Percentiles rank a stretch among this genome's conserved stretches.
phyloP scores from a whole-genome alignment of 2,113 vertebrate genomes.

The Rhynchopsitta pachyrhyncha region DNA sequence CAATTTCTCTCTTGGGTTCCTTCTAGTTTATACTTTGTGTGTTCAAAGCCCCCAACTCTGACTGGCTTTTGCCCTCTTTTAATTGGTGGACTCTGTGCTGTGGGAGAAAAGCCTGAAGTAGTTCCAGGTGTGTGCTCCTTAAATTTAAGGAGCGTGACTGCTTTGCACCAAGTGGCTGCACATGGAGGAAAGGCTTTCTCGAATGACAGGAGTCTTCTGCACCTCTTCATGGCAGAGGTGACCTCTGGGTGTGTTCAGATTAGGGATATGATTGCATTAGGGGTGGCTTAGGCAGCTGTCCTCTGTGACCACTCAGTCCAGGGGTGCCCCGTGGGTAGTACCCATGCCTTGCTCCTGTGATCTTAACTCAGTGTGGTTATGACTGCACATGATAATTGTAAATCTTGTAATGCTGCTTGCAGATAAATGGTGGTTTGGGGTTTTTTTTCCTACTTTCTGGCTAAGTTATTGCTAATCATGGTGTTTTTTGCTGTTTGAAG shows the following conservation, averaged over 20 bases:
- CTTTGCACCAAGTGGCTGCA: not conserved
- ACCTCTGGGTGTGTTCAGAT: not conserved
- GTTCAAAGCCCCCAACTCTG: not conserved
- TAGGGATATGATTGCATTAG: not conserved
- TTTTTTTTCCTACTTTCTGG: not conserved
- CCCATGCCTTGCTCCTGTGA: not conserved
- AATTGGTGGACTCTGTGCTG: not conserved
- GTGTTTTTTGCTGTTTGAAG: not conserved
- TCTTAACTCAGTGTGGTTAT: not conserved
- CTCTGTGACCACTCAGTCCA: not conserved
- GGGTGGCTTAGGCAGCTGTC: not conserved
- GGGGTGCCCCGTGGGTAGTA: not conserved
- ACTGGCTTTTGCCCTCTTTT: not conserved
- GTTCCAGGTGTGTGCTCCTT: not conserved
- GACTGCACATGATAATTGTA: not conserved
- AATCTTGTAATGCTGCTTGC: not conserved
- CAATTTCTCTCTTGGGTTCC: not conserved
- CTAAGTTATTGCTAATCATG: not conserved
- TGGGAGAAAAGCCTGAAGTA: not conserved
- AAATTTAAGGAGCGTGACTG: not conserved
- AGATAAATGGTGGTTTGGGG: accelerated
- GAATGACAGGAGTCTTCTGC: not conserved
- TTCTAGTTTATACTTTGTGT: not conserved
- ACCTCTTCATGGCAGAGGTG: not conserved
- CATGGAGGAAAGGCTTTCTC: not conserved